Evolutionary conservation across 2,113 vertebrate species (phyloP).

Genomic region (Eretmochelys imbricata): DNA sequence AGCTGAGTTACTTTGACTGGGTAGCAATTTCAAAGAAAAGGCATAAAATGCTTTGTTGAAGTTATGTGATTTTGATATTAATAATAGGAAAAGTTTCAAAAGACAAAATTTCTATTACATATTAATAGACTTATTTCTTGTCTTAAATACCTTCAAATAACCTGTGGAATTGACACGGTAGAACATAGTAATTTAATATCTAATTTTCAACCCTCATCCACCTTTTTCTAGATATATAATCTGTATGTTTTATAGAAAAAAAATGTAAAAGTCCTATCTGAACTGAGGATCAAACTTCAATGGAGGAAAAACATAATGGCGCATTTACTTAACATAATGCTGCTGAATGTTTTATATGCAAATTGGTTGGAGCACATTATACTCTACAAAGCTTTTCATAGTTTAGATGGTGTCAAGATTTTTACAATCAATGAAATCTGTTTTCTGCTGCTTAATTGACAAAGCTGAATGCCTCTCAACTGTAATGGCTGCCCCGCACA

Average conservation of each 20-base stretch:
- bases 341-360: neutral
- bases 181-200: fast-evolving
- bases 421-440: neutral
- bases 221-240: neutral
- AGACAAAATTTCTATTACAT: neutral
- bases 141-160: neutral
- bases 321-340: neutral
- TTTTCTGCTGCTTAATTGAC: neutral
- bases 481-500: neutral
- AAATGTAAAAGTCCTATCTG: neutral
- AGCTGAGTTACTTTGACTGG: neutral
- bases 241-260: neutral
- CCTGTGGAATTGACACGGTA: neutral
- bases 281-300: neutral
- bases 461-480: neutral
- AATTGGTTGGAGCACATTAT: neutral
- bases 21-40: constrained; percentile 3
- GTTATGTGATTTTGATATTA: neutral
- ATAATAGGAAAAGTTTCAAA: neutral
- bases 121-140: neutral
- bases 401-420: neutral
- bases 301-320: neutral
- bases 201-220: neutral
- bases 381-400: neutral
- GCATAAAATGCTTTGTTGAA: fast-evolving